These are phyloP conservation scores for Hemibagrus wyckioides DNA, from an alignment of 2,113 vertebrate genomes.

Conservation along the genomic window DNA sequence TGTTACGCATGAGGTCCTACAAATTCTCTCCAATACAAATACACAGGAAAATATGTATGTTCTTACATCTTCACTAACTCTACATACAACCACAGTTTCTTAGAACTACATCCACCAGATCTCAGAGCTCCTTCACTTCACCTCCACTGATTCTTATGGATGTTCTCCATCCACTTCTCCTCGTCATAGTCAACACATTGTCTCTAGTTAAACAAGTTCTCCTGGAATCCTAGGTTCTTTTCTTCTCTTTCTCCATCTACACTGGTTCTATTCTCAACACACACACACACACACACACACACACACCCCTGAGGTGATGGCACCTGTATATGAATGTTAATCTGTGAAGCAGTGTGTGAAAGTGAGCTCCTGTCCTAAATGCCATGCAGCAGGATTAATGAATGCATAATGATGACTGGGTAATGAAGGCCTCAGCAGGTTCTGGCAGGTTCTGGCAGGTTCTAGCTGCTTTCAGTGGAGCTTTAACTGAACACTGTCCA, in stretches of 20 bases:
- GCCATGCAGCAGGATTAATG: constrained; percentile 8
- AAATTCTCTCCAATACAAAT: not conserved
- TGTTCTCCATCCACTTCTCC: not conserved
- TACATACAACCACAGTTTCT: not conserved
- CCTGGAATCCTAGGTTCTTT: not conserved
- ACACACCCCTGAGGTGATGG: not conserved
- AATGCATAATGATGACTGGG: not conserved
- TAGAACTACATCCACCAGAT: not conserved
- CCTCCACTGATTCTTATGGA: not conserved
- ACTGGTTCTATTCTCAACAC: not conserved
- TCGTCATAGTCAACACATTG: not conserved
- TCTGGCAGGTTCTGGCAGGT: not conserved
- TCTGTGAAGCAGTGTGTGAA: not conserved
- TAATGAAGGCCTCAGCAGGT: constrained; percentile 25
- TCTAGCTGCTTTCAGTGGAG: not conserved
- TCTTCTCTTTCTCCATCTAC: not conserved
- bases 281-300: not conserved
- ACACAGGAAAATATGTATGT: not conserved
- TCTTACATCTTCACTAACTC: not conserved
- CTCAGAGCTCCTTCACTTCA: not conserved
- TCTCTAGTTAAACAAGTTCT: not conserved
- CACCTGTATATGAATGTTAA: constrained; percentile 9
- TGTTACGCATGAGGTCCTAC: not conserved
- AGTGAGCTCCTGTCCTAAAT: not conserved
- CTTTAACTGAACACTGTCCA: constrained; percentile 6